Conservation (phyloP, 2,113 vertebrate species). For the Paracyprichromis sp. region DNA sequence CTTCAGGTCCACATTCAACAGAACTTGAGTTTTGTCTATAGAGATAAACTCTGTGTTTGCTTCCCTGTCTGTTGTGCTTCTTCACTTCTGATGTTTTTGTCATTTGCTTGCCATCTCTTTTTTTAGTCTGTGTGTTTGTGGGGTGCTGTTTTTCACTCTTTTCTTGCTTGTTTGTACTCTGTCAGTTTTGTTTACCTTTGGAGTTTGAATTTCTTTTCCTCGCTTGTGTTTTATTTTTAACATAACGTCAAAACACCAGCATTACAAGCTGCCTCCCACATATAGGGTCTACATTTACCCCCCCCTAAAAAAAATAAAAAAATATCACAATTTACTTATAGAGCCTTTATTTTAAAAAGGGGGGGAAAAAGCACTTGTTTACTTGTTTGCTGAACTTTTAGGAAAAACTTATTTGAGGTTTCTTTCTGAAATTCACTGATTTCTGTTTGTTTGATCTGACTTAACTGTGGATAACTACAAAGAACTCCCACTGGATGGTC, state of each 20-base stretch:
- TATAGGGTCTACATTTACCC: neutral
- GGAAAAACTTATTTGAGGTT: neutral
- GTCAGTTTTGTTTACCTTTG: neutral
- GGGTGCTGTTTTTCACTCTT: neutral
- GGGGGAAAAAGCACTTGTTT: neutral
- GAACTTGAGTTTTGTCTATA: neutral
- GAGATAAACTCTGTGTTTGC: neutral
- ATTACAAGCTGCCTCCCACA: neutral
- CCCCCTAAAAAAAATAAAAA: neutral
- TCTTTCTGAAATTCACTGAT: neutral
- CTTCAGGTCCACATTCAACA: neutral
- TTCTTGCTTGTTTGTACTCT: neutral
- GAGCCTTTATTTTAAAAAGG: accelerated
- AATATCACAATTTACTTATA: neutral
- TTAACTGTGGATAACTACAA: neutral
- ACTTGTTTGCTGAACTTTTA: neutral
- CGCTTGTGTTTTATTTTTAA: neutral
- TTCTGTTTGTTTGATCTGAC: neutral
- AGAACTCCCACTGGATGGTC: neutral
- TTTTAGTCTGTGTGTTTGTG: neutral
- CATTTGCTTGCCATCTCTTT: neutral
- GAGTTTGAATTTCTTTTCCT: neutral
- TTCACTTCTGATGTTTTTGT: neutral
- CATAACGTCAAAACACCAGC: neutral
- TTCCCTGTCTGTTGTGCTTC: neutral